Evolutionary conservation across 2,888 invertebrate species (phyloP), one percentile per base, ranked within the genome.

Genomic region (Glyphotaelius pellucidus): DNA sequence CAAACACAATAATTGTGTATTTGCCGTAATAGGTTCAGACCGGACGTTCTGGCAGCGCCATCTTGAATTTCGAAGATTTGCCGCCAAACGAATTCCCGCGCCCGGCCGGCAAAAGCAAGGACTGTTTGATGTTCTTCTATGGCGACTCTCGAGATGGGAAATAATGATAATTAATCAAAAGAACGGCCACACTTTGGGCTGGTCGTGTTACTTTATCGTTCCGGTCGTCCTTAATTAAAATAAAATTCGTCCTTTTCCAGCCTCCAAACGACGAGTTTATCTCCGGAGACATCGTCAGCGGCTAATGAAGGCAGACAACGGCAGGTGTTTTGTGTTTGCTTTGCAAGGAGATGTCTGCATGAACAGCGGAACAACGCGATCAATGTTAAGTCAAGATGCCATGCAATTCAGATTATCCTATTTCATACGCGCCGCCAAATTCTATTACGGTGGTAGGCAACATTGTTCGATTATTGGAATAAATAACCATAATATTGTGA

Each of bases 21-120:
- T 89, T 89, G n/a, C 80, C 87, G 52, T 89, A 80, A 80, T 89
- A 79, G 35, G 30, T 80, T 89, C 35, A 52, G 31, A 87, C 9
- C n/a, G 87, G 87, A 52, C 31, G 87, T 47, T 89, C 80, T 47
- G 31, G 83, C 90, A 52, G 47, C 90, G 90, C 90, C 90, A 90
- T 90, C 83, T 90, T 90, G 90, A 81, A 81, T 81, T 90, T 90
- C 42, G 80, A 42, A 25, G 32, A 80, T 90, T 88, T 88, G 88
- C 91, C 91, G 91, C 87, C 91, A 91, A 91, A 91, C 80, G 88
- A 81, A 91, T 91, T 35, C 88, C 88, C 81, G 90, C 90, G 90
- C 67, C 25, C 91, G 80, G 88, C 19, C 87, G 90, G 47, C 91
- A 80, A 38, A 32, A 38, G 42, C 81, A 47, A 42, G 67, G 85